Evolutionary conservation across 2,888 invertebrate species (phyloP), one percentile per base, ranked within the genome.

Genomic region (Platynereis dumerilii): DNA sequence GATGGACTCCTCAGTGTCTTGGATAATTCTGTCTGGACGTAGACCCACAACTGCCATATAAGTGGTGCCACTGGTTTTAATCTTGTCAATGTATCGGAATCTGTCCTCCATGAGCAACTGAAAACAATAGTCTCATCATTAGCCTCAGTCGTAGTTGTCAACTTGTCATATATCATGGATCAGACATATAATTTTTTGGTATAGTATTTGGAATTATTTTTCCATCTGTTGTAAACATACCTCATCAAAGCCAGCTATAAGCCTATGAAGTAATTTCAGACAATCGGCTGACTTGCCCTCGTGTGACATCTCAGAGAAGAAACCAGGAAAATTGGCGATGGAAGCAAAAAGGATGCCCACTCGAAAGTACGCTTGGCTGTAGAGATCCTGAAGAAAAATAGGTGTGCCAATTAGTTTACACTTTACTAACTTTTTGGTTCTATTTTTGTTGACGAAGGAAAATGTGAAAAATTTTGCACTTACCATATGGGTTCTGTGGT

Each of bases 231-330:
- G 17, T 3, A 54, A 34, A 27, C 68, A 78, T 72, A 91, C 91
- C 89, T 94, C 93, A 86, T 95, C 95, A 86, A 95, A 95, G 85
- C 94, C 94, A 0, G 93, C 93, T 63, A 95, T 94, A 74, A 95
- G 94, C 84, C 95, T 94, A 82, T 95, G 94, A 15, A 95, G 88
- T 69, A 94, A 87, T 68, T 94, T 85, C 64, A 95, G 86, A 82
- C 94, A 94, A 85, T 94, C 94, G 79, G 93, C 90, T 1, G 94
- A 94, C 85, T 94, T 93, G 85, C 93, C 93, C 83, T 93, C 94
- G 22, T 93, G 93, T 83, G 93, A 93, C 72, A 94, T 87, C 86
- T 94, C 94, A 82, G 92, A 92, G 86, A 94, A 94, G 87, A 94
- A 94, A 86, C 95, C 94, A 85, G 93, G 92, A 86, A 94, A 95